phyloP scores from a whole-genome alignment of 2,888 invertebrate genomes.

The Eumerus sabulonum region DNA sequence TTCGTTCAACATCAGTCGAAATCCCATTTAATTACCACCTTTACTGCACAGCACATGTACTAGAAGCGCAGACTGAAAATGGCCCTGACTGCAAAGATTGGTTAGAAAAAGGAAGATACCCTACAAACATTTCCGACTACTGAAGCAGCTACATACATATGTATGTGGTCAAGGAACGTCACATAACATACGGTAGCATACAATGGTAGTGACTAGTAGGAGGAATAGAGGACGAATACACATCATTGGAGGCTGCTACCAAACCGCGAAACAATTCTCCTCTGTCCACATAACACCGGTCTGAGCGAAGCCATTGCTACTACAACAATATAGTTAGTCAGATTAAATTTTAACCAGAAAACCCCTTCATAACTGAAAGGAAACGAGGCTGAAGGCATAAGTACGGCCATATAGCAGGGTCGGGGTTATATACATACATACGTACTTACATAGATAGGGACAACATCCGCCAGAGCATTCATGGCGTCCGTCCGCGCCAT shows the following conservation, averaged over 20 bases:
- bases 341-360: constrained; percentile 67
- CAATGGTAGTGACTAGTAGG: constrained; percentile 12
- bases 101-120: constrained; percentile 4
- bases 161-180: constrained; percentile 52
- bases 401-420: constrained; percentile 9
- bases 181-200: constrained; percentile 13
- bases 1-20: constrained; percentile 42
- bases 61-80: constrained; percentile 7
- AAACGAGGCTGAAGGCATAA: constrained; percentile 11
- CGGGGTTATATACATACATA: constrained; percentile 4
- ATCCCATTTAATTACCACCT: constrained; percentile 57
- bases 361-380: constrained; percentile 52
- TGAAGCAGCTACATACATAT: too few species aligned
- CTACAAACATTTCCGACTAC: constrained; percentile 46
- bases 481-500: constrained; percentile 38
- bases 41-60: constrained; percentile 17
- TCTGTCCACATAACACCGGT: constrained; percentile 66
- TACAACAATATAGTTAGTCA: constrained; percentile 63
- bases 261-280: constrained; percentile 67
- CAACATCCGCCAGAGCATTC: too few species aligned
- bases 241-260: constrained; percentile 65
- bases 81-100: constrained; percentile 7
- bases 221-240: constrained; percentile 13
- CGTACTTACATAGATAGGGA: constrained; percentile 5
- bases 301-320: constrained; percentile 58